Percentiles rank a stretch among this genome's conserved stretches.
phyloP scores from a whole-genome alignment of 2,797 vertebrate genomes.

The Leptodactylus fallax region DNA sequence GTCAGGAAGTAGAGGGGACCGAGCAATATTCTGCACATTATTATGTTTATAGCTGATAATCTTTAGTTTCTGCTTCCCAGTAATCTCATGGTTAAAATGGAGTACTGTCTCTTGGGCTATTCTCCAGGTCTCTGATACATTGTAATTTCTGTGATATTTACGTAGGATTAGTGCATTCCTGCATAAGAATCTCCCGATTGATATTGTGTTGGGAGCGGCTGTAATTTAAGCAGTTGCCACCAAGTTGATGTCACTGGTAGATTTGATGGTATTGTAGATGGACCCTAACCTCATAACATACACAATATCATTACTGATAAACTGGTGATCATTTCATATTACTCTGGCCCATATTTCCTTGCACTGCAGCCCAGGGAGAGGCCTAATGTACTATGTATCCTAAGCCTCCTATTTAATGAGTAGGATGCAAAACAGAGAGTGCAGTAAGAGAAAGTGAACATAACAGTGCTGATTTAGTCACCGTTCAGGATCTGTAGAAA shows the following conservation, averaged over 20 bases:
- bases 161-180: neutral
- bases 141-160: neutral
- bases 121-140: neutral
- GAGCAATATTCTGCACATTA: neutral
- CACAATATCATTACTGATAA: too few species aligned
- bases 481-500: too few species aligned
- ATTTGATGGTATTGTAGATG: neutral
- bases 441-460: too few species aligned
- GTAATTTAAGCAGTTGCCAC: neutral
- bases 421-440: neutral
- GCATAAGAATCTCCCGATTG: neutral
- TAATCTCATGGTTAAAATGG: neutral
- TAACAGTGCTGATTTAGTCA: too few species aligned
- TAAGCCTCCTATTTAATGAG: neutral
- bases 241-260: neutral
- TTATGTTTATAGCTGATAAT: neutral
- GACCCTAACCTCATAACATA: neutral
- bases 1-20: neutral
- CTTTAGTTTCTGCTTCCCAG: neutral
- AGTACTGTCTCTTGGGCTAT: too few species aligned
- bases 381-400: neutral
- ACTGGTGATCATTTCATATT: neutral
- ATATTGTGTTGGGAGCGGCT: neutral
- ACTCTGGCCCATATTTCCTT: neutral
- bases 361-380: neutral